A percentile compares a stretch with the other conserved stretches of the same genome.
These are phyloP conservation scores for Grus americana DNA, from an alignment of 2,113 vertebrate genomes.

Conservation along the genomic window DNA sequence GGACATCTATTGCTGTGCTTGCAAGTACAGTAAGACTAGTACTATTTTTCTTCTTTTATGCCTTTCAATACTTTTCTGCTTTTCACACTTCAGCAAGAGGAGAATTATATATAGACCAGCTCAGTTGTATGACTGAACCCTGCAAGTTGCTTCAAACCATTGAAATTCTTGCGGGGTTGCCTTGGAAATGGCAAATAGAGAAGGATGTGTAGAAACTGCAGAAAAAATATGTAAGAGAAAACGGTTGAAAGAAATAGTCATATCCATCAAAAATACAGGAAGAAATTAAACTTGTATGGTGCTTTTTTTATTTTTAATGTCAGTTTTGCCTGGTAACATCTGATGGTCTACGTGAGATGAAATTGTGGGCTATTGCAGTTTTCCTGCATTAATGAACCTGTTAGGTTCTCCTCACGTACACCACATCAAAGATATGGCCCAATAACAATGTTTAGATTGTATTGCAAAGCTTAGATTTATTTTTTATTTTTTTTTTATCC, in stretches of 20 bases:
- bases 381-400: neutral
- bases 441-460: neutral
- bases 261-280: neutral
- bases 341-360: neutral
- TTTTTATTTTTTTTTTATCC: neutral
- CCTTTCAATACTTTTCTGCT: neutral
- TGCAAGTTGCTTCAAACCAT: neutral
- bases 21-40: neutral
- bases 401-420: neutral
- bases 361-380: neutral
- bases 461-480: neutral
- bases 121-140: neutral
- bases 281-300: neutral
- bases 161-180: neutral
- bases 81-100: neutral
- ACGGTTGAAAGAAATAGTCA: neutral
- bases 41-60: neutral
- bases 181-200: slow-evolving; percentile 26
- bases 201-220: neutral
- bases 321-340: neutral
- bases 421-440: neutral
- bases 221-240: neutral
- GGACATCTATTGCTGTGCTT: neutral
- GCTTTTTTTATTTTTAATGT: neutral
- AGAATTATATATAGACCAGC: neutral